Conservation (phyloP, 1,140 invertebrate genomes). For the Amphibalanus amphitrite region DNA sequence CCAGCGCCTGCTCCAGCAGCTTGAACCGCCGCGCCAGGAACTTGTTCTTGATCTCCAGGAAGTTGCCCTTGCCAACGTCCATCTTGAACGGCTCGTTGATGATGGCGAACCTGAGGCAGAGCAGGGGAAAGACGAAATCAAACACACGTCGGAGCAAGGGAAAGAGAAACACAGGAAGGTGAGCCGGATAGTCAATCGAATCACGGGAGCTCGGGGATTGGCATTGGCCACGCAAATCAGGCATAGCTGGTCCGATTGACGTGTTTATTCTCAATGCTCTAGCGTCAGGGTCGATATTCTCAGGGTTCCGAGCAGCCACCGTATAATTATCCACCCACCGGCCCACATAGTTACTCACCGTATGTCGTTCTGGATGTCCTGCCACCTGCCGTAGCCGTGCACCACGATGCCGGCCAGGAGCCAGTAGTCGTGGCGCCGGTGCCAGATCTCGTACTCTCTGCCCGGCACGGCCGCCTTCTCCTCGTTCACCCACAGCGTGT, state of each 20-base stretch:
- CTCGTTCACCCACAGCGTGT: conserved; percentile 97
- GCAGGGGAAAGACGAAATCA: too few species aligned
- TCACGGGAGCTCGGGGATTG: too few species aligned
- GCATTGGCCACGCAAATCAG: too few species aligned
- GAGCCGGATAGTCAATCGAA: too few species aligned
- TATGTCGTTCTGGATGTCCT: conserved; percentile 95
- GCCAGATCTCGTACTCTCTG: conserved; percentile 94
- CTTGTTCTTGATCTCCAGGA: conserved; percentile 98
- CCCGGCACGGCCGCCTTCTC: conserved; percentile 86
- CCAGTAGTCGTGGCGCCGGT: conserved; percentile 98
- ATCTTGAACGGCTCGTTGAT: conserved; percentile 99
- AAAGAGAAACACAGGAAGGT: too few species aligned
- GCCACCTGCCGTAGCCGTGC: conserved; percentile 97
- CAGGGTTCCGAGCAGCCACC: too few species aligned
- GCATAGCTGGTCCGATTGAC: too few species aligned
- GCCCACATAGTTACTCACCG: too few species aligned
- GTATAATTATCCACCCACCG: too few species aligned
- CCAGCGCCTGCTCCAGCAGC: conserved; percentile 90
- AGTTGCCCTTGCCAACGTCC: conserved; percentile 95
- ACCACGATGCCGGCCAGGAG: conserved; percentile 94
- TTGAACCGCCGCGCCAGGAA: conserved; percentile 96
- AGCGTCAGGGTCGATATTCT: conserved; percentile 45
- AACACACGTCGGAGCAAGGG: too few species aligned
- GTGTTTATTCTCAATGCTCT: too few species aligned
- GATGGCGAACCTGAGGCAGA: conserved; percentile 69